Base-by-base conservation (phyloP, 2,888 invertebrate genomes). In the Thecocarcelia acutangulata region DNA sequence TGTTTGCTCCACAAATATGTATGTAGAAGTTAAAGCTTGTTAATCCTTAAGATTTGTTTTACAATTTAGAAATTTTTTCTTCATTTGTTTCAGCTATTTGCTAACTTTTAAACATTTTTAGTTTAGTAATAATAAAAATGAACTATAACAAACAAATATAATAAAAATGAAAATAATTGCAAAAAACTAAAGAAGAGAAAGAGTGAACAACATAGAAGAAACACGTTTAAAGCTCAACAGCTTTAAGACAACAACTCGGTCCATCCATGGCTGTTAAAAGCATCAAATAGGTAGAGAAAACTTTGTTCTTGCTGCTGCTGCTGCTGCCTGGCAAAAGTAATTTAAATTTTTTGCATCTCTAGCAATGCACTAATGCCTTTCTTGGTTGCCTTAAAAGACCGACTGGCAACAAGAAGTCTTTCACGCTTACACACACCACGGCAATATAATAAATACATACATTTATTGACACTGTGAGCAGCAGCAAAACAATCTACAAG, bases 261-360 rank as follows among this genome's bases (percentile, higher is more conserved):
- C 12, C 40, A 52, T 0, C 15, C 56, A 17, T 28, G 17, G 66
- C 66, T 3, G n/a, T 44, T 11, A 48, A 19, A 12, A 63, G 44
- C 63, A 59, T n/a, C 50, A 42, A 54, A 33, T 24, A 42, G 17
- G 11, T 37, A 46, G 6, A 50, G 21, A 54, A 48, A 72, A 66
- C 66, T 54, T 80, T 69, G 63, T 70, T 66, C 4, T 78, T 63
- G 33, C 42, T 56, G 63, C n/a, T 66, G 61, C 2, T 24, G 3
- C 5, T 3, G 24, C 40, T 54, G 52, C 5, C 46, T 72, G 24
- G 44, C 15, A 83, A 83, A 85, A 84, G 85, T 83, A 85, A 85
- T 85, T 84, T 85, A 85, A 84, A 81, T 83, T 81, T 81, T 83
- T 58, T 77, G 74, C 77, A 66, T 72, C 33, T 76, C 48, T 52